A percentile compares a stretch with the other conserved stretches of the same genome.
phyloP scores from a whole-genome alignment of 2,888 invertebrate genomes.

The Nymphalis polychloros region DNA sequence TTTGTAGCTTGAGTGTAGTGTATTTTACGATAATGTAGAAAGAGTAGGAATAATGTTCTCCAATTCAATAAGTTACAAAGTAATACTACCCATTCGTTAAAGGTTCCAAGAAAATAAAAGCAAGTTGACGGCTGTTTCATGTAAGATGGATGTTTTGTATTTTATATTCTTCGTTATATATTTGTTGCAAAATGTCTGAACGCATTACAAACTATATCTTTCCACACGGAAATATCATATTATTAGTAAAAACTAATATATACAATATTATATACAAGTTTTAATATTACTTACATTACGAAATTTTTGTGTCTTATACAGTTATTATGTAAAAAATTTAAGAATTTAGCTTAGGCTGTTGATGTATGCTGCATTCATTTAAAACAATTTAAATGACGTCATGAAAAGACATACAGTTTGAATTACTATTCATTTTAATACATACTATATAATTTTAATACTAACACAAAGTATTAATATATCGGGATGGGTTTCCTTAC shows the following conservation, averaged over 20 bases:
- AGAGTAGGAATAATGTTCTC: too few relatives aligned
- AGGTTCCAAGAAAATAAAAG: too few relatives aligned
- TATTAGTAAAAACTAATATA: slow-evolving; percentile 61
- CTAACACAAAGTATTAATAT: not conserved
- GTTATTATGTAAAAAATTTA: slow-evolving; percentile 30
- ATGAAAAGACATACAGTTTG: not conserved
- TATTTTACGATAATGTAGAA: too few relatives aligned
- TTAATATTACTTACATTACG: slow-evolving; percentile 32
- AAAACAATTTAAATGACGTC: not conserved
- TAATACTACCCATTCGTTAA: too few relatives aligned
- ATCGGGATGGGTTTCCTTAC: not conserved
- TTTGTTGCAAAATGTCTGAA: slow-evolving; percentile 35
- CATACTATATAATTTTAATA: too few relatives aligned
- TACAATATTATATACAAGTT: slow-evolving; percentile 52
- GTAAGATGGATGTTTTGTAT: not conserved
- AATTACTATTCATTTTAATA: too few relatives aligned
- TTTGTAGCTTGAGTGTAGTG: too few relatives aligned
- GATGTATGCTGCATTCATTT: not conserved
- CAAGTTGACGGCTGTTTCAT: not conserved
- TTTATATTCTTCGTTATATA: not conserved
- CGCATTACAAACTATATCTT: slow-evolving; percentile 55
- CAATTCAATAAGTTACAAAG: too few relatives aligned
- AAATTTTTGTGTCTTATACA: slow-evolving; percentile 30
- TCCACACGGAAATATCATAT: slow-evolving; percentile 49
- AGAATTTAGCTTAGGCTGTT: slow-evolving; percentile 25